phyloP scores from a whole-genome alignment of 2,113 vertebrate genomes.

The Rutilus rutilus region DNA sequence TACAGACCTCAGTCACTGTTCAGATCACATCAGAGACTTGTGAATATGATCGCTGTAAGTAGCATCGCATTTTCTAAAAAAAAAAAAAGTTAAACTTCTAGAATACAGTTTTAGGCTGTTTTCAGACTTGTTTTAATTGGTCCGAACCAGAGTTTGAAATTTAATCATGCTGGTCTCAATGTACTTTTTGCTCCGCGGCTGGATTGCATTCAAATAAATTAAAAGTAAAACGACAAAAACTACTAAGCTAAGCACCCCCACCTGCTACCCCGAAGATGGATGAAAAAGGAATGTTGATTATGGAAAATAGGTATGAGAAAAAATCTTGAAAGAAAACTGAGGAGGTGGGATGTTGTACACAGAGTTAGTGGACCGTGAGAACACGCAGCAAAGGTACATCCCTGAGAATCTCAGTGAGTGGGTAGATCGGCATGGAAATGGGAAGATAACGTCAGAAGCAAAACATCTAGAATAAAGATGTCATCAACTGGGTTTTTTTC shows the following conservation, averaged over 20 bases:
- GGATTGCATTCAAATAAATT: not conserved
- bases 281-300: not conserved
- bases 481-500: not conserved
- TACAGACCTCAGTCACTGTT: not conserved
- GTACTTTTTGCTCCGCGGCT: not conserved
- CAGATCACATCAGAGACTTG: not conserved
- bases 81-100: not conserved
- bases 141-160: not conserved
- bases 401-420: not conserved
- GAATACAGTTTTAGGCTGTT: not conserved
- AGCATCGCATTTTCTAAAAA: not conserved
- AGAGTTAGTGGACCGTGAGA: not conserved
- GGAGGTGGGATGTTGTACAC: not conserved
- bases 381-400: not conserved
- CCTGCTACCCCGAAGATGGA: not conserved
- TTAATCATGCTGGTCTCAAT: not conserved
- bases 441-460: not conserved
- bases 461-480: not conserved
- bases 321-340: not conserved
- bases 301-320: not conserved
- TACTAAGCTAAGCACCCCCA: no score
- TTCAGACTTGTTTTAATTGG: not conserved
- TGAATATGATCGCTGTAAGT: not conserved
- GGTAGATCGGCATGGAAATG: constrained; percentile 3
- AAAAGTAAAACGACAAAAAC: no score